phyloP scores from a whole-genome alignment of 2,888 invertebrate species.

The Agriopis marginaria region DNA sequence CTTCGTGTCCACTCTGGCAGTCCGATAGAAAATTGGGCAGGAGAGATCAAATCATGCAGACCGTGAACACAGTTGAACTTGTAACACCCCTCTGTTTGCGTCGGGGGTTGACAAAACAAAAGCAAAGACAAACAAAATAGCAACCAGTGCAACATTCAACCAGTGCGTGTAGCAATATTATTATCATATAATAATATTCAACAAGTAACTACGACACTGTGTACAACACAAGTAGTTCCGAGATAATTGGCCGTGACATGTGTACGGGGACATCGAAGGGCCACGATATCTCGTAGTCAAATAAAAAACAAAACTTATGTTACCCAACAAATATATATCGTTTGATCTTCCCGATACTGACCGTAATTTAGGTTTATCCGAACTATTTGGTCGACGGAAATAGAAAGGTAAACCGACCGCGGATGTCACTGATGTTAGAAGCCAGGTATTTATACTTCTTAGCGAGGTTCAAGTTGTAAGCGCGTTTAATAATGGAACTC shows the following conservation, averaged over 20 bases:
- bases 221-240: neutral
- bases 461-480: neutral
- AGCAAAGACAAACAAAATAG: too few species aligned
- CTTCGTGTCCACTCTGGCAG: too few species aligned
- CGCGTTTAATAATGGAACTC: too few species aligned
- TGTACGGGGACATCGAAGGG: neutral
- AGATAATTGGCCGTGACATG: constrained; percentile 27
- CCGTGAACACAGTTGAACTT: too few species aligned
- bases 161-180: neutral
- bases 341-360: constrained; percentile 19
- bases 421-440: neutral
- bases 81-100: too few species aligned
- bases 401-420: constrained; percentile 23
- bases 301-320: constrained; percentile 24
- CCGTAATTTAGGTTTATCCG: constrained; percentile 22
- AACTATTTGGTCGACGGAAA: constrained; percentile 22
- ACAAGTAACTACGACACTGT: neutral
- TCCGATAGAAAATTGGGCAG: too few species aligned
- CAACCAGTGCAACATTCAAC: too few species aligned
- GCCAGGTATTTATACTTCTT: neutral
- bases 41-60: too few species aligned
- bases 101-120: too few species aligned
- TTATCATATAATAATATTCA: neutral
- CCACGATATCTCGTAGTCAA: constrained; percentile 1
- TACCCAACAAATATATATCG: constrained; percentile 18